Conservation (phyloP, 2,113 vertebrate genomes). For the Salvelinus namaycush region DNA sequence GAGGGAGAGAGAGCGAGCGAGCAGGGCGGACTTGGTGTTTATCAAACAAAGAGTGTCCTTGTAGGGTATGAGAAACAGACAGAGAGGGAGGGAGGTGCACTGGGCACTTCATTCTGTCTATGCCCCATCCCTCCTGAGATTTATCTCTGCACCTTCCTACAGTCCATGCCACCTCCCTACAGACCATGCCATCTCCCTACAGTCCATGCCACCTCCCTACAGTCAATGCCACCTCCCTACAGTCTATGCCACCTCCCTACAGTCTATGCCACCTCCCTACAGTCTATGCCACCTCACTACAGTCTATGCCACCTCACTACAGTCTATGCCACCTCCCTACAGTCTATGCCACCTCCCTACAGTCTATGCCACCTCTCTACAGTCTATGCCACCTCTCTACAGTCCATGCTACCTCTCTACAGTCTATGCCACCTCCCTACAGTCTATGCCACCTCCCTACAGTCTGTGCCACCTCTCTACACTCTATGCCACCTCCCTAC, state of each 20-base stretch:
- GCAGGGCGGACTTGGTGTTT: conserved; percentile 58
- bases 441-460: too few relatives aligned
- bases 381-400: too few relatives aligned
- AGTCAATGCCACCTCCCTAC: neutral
- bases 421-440: too few relatives aligned
- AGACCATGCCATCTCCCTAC: too few relatives aligned
- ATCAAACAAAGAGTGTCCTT: conserved; percentile 73
- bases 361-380: too few relatives aligned
- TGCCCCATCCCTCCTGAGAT: conserved; percentile 34
- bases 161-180: neutral
- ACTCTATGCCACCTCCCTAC: too few relatives aligned
- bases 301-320: neutral
- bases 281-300: neutral
- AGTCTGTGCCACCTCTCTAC: too few relatives aligned
- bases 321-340: too few relatives aligned
- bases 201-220: too few relatives aligned
- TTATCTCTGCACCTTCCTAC: conserved; percentile 44
- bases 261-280: conserved; percentile 1
- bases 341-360: too few relatives aligned
- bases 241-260: neutral
- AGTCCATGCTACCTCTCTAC: too few relatives aligned
- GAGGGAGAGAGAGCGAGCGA: conserved; percentile 16
- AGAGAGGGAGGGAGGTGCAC: neutral
- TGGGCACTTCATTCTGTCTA: conserved; percentile 41
- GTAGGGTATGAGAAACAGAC: conserved; percentile 65